Evolutionary conservation across 1,140 invertebrate species (phyloP).

Genomic region (Papilio helenus): DNA sequence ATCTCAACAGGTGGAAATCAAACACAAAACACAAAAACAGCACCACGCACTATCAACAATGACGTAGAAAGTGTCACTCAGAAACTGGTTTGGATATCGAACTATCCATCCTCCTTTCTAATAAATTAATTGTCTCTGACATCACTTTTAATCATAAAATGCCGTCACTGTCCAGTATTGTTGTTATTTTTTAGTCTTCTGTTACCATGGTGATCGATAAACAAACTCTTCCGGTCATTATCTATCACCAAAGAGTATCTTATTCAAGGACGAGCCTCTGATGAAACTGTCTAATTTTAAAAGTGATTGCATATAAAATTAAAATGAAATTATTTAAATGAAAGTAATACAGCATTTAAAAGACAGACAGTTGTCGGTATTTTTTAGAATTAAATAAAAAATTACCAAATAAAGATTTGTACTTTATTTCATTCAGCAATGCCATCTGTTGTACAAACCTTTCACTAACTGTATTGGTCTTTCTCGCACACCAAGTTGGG

Average conservation of each 20-base stretch:
- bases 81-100: conserved; percentile 41
- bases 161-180: conserved; percentile 42
- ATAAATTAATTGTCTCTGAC: not conserved
- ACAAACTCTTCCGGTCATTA: conserved; percentile 56
- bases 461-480: not conserved
- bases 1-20: conserved; percentile 59
- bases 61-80: conserved; percentile 21
- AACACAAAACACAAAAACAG: conserved; percentile 60
- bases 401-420: no score
- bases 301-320: not conserved
- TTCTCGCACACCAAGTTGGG: not conserved
- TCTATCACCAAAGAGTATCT: conserved; percentile 18
- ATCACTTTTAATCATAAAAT: conserved; percentile 33
- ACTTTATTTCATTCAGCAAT: no score
- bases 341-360: not conserved
- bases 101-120: conserved; percentile 36
- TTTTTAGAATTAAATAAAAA: not conserved
- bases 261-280: not conserved
- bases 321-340: not conserved
- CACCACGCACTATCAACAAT: conserved; percentile 18
- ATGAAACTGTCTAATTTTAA: not conserved
- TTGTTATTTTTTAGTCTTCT: conserved; percentile 45
- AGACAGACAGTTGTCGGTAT: not conserved
- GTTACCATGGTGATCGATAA: conserved; percentile 57
- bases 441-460: not conserved